phyloP scores from a whole-genome alignment of 2,888 invertebrate genomes.

The Unio delphinus region DNA sequence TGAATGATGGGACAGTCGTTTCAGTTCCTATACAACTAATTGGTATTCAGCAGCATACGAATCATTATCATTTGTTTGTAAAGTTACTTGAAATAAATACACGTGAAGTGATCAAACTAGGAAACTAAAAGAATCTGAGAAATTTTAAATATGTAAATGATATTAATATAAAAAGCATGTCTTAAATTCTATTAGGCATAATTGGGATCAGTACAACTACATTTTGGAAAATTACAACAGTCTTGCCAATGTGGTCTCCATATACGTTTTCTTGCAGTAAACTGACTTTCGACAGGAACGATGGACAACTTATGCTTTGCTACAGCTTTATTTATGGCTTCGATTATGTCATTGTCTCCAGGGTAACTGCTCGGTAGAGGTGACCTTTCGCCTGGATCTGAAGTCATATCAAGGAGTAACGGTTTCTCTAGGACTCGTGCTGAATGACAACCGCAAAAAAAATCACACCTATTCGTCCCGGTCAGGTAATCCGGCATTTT shows the following conservation, averaged over 20 bases:
- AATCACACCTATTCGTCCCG: conserved; percentile 55
- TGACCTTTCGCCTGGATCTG: conserved; percentile 71
- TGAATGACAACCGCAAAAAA: conserved; percentile 52
- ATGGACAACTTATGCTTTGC: conserved; percentile 49
- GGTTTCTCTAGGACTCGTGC: conserved; percentile 70
- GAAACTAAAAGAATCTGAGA: no score
- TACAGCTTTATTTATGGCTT: conserved; percentile 44
- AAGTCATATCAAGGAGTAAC: conserved; percentile 70
- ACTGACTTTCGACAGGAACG: conserved; percentile 54
- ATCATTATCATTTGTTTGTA: no score
- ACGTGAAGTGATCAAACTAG: no score
- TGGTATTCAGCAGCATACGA: no score
- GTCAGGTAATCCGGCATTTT: conserved; percentile 62
- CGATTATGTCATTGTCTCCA: conserved; percentile 24
- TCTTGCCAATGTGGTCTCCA: conserved; percentile 69
- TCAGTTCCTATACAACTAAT: no score
- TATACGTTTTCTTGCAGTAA: conserved; percentile 48
- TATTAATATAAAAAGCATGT: no score
- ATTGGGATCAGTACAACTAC: conserved; percentile 47
- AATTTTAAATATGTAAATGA: no score
- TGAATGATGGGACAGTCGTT: no score
- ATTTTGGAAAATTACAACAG: conserved; percentile 69
- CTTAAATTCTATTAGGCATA: conserved; percentile 3
- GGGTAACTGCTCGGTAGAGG: conserved; percentile 53
- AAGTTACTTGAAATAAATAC: no score